Percentiles rank a stretch among this genome's conserved stretches.
Conservation (phyloP, 2,113 vertebrate species). For the Tonatia bakeri region DNA sequence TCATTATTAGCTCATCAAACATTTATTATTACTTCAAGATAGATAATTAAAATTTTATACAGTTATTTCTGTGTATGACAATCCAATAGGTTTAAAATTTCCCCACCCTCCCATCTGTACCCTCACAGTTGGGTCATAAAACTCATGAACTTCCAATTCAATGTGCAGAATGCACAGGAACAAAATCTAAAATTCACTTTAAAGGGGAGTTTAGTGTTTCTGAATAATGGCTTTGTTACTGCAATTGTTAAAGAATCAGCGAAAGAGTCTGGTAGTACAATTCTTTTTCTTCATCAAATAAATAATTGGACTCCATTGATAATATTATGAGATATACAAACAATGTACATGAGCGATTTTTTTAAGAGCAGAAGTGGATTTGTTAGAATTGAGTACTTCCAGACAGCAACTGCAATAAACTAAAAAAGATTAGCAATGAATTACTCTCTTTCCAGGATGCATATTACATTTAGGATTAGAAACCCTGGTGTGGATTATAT, state of each 20-base stretch:
- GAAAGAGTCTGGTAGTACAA: not conserved
- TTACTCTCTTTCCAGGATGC: slow-evolving; percentile 64
- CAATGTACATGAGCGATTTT: slow-evolving; percentile 13
- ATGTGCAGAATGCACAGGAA: slow-evolving; percentile 22
- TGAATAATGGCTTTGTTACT: slow-evolving; percentile 34
- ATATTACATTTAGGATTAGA: slow-evolving; percentile 65
- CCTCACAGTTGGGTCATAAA: not conserved
- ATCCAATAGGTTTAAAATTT: slow-evolving; percentile 38
- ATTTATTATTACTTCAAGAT: slow-evolving; percentile 67
- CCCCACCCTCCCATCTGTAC: not conserved
- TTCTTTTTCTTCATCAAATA: slow-evolving; percentile 32
- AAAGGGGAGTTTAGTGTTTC: slow-evolving; percentile 33
- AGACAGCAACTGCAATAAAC: slow-evolving; percentile 69
- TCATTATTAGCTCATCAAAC: slow-evolving; percentile 72
- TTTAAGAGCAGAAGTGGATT: slow-evolving; percentile 57
- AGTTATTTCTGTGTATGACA: slow-evolving; percentile 69
- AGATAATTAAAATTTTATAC: slow-evolving; percentile 63
- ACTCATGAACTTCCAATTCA: slow-evolving; percentile 44
- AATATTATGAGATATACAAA: not conserved
- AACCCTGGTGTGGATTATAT: slow-evolving; percentile 52
- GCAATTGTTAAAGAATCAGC: slow-evolving; percentile 6
- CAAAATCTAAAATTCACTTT: slow-evolving; percentile 44
- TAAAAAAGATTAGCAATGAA: slow-evolving; percentile 68
- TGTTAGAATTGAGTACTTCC: slow-evolving; percentile 55
- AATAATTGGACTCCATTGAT: slow-evolving; percentile 33